These are phyloP conservation scores for Sarcophilus harrisii DNA, from an alignment of 2,797 vertebrate genomes.

Conservation along the genomic window DNA sequence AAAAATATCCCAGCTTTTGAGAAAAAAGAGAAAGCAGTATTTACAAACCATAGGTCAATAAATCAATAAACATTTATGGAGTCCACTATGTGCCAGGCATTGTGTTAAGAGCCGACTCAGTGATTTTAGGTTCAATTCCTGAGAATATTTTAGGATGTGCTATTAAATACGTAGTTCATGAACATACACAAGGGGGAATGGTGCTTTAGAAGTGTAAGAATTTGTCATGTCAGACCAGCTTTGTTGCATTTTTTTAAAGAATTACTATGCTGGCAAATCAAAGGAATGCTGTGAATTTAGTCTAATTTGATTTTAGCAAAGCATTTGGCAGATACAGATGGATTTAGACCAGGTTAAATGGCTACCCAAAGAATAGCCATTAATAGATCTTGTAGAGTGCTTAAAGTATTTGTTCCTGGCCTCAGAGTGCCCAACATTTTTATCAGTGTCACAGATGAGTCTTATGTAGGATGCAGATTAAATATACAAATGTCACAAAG, in stretches of 20 bases:
- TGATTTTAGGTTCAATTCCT: neutral
- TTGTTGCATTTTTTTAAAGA: neutral
- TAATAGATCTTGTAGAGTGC: neutral
- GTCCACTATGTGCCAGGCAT: neutral
- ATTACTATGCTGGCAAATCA: neutral
- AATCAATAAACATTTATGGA: neutral
- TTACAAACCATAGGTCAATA: neutral
- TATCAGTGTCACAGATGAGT: neutral
- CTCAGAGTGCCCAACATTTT: neutral
- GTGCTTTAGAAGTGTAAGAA: neutral
- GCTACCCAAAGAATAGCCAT: neutral
- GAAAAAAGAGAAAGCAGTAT: neutral
- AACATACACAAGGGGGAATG: neutral
- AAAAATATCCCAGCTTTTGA: neutral
- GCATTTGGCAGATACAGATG: neutral
- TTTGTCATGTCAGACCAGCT: neutral
- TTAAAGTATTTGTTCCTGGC: neutral
- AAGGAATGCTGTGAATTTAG: neutral
- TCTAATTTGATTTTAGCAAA: neutral
- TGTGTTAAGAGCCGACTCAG: neutral
- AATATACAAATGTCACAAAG: neutral
- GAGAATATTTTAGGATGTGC: neutral
- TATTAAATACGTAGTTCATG: neutral
- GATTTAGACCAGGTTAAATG: neutral
- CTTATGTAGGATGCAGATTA: neutral